Evolutionary conservation across 1,140 invertebrate genomes (phyloP).

Genomic region (Drosophila azteca): DNA sequence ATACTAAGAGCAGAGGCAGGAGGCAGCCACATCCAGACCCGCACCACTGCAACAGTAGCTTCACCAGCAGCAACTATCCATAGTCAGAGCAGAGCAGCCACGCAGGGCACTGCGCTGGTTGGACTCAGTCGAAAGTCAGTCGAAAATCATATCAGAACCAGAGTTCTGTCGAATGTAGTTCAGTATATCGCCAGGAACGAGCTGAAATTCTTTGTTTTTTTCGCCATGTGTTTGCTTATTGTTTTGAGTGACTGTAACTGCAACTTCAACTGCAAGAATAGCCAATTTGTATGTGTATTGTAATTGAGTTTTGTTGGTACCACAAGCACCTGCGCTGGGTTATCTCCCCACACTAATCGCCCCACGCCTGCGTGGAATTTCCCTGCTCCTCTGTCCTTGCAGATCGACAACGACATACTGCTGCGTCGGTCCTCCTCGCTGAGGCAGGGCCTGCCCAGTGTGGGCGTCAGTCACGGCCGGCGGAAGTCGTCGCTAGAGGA

Average conservation of each 20-base stretch:
- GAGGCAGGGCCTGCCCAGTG: conserved; percentile 88
- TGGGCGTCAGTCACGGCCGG: conserved; percentile 84
- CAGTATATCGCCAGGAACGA: too few species aligned
- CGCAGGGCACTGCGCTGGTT: conserved; percentile 13
- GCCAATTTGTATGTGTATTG: conserved; percentile 56
- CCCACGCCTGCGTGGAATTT: conserved; percentile 37
- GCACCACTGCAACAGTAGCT: conserved; percentile 29
- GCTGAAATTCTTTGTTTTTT: conserved; percentile 22
- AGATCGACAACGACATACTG: conserved; percentile 91
- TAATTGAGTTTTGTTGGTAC: conserved; percentile 47
- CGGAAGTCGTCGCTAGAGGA: conserved; percentile 93
- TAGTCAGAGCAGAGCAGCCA: conserved; percentile 48
- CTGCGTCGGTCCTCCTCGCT: conserved; percentile 92
- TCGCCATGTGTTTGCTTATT: conserved; percentile 47
- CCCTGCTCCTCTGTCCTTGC: conserved; percentile 35
- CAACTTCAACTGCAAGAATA: conserved; percentile 31
- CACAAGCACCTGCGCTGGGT: not conserved
- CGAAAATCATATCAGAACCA: conserved; percentile 9
- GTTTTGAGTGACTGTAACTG: conserved; percentile 11
- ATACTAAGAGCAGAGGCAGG: conserved; percentile 39
- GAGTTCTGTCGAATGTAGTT: conserved; percentile 6
- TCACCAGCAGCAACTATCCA: conserved; percentile 34
- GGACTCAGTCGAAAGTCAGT: not conserved
- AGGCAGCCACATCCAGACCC: conserved; percentile 38
- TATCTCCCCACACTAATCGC: conserved; percentile 33